phyloP scores from a whole-genome alignment of 2,888 invertebrate species.

The Salpingus planirostris region DNA sequence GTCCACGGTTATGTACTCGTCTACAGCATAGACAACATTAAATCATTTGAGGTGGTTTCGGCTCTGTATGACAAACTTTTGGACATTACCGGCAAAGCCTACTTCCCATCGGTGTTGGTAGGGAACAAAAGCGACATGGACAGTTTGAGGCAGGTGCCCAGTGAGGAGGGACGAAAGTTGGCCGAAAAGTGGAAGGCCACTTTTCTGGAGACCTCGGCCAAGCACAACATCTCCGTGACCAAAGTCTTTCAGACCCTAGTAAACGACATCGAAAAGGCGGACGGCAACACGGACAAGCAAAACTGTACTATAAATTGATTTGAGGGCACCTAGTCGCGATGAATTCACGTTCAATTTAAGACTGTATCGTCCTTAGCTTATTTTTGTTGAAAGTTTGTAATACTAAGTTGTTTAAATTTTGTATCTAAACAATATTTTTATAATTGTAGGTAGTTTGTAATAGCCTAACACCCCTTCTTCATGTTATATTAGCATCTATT shows the following conservation, averaged over 20 bases:
- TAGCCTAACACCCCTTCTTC: too few species aligned
- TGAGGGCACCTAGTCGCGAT: too few species aligned
- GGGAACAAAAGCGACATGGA: conserved; percentile 91
- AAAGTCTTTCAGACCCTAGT: conserved; percentile 82
- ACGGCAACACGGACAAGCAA: conserved; percentile 51
- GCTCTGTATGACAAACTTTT: conserved; percentile 86
- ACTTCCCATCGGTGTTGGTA: conserved; percentile 52
- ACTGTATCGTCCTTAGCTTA: too few species aligned
- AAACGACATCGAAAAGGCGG: conserved; percentile 76
- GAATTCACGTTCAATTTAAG: too few species aligned
- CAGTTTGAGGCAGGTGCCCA: conserved; percentile 74
- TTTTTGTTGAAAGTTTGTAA: too few species aligned
- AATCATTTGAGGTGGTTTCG: conserved; percentile 90
- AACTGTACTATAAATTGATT: conserved; percentile 12
- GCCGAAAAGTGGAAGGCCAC: conserved; percentile 84
- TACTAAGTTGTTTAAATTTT: too few species aligned
- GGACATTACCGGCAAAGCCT: conserved; percentile 77
- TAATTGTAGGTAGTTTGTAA: too few species aligned
- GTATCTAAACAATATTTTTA: too few species aligned
- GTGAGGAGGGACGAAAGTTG: conserved; percentile 74
- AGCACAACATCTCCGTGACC: conserved; percentile 84
- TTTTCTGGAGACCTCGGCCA: conserved; percentile 87
- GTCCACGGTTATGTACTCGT: conserved; percentile 92
- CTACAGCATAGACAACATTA: conserved; percentile 84
- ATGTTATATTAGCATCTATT: too few species aligned